Percentiles rank a stretch among this genome's conserved stretches.
Conservation (phyloP, 1,140 invertebrate genomes). For the Atta texana region DNA sequence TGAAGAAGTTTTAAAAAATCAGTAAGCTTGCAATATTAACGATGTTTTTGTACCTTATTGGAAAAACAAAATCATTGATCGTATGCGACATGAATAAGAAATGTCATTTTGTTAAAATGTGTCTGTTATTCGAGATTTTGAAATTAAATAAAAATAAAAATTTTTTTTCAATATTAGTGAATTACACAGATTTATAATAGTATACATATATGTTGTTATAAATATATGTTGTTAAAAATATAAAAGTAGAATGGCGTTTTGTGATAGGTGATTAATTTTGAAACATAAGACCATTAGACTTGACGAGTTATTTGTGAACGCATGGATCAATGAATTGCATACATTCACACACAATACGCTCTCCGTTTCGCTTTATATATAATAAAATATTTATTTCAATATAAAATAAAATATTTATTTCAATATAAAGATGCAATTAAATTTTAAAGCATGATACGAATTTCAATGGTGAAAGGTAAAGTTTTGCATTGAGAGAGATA, state of each 20-base stretch:
- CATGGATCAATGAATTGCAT: conserved; percentile 3
- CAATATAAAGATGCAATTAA: conserved; percentile 52
- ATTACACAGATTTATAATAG: not conserved
- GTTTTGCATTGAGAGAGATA: conserved; percentile 56
- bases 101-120: not conserved
- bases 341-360: not conserved
- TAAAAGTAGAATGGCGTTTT: not conserved
- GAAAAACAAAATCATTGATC: not conserved
- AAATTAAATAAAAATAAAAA: not conserved
- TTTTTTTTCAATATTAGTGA: not conserved
- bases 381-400: conserved; percentile 50
- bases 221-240: not conserved
- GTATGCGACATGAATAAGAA: no score
- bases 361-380: not conserved
- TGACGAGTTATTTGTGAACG: conserved; percentile 8
- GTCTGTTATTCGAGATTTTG: not conserved
- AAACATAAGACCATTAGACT: not conserved
- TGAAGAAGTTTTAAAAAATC: not conserved
- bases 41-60: not conserved
- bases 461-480: conserved; percentile 56
- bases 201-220: not conserved
- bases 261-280: conserved; percentile 10
- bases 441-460: conserved; percentile 51
- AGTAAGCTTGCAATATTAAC: not conserved
- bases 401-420: conserved; percentile 51